phyloP scores from a whole-genome alignment of 2,888 invertebrate genomes.

The Gymnocheta viridis region DNA sequence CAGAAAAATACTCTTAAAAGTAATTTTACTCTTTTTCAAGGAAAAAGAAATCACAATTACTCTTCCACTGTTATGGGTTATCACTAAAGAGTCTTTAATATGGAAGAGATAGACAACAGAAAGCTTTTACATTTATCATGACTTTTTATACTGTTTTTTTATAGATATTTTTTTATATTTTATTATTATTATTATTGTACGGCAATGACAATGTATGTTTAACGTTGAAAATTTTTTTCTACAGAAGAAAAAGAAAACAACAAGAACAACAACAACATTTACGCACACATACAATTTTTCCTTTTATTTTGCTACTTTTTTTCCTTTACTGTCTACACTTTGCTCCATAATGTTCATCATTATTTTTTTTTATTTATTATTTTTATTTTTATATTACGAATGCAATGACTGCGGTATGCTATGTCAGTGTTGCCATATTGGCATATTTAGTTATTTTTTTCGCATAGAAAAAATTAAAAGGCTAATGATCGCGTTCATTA shows the following conservation, averaged over 20 bases:
- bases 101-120: constrained; percentile 1
- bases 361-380: too few relatives aligned
- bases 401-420: not conserved
- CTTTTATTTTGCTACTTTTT: constrained; percentile 44
- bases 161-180: not conserved
- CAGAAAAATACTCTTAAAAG: constrained; percentile 6
- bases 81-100: not conserved
- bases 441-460: too few relatives aligned
- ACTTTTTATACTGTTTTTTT: constrained; percentile 36
- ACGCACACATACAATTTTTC: constrained; percentile 39
- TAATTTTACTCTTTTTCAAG: not conserved
- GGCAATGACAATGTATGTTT: constrained; percentile 70
- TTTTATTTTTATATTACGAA: constrained; percentile 33
- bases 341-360: constrained; percentile 22
- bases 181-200: constrained; percentile 64
- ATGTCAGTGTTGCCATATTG: not conserved
- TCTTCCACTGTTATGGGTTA: constrained; percentile 55
- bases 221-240: constrained; percentile 56
- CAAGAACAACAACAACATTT: not conserved
- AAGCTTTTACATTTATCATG: constrained; percentile 55
- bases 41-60: not conserved
- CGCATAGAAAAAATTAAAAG: too few relatives aligned
- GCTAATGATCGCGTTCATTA: too few relatives aligned
- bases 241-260: not conserved
- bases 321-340: constrained; percentile 40